Conservation (phyloP, 1,140 invertebrate genomes). For the Mactra quadrangularis region DNA sequence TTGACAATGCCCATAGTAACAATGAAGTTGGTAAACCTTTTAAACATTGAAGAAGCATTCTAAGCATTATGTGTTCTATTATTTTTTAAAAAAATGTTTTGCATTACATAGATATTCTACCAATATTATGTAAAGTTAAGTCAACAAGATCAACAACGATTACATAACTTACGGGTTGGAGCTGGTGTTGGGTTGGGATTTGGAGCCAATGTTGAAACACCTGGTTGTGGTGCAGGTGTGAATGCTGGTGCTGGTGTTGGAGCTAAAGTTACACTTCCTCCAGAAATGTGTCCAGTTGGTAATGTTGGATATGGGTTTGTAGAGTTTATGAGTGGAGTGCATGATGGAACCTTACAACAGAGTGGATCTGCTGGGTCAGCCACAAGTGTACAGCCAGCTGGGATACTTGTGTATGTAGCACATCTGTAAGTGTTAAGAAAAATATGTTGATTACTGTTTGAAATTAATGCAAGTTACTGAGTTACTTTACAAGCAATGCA, state of each 20-base stretch:
- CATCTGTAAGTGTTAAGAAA: constrained; percentile 37
- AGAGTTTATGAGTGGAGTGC: constrained; percentile 46
- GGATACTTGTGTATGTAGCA: constrained; percentile 57
- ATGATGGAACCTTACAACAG: constrained; percentile 69
- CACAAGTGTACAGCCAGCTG: constrained; percentile 56
- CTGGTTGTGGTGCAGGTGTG: constrained; percentile 42
- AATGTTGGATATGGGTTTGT: constrained; percentile 43
- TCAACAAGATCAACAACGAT: too few species aligned
- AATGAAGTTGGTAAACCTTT: too few species aligned
- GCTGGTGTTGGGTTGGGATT: constrained; percentile 23
- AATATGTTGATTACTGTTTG: too few species aligned
- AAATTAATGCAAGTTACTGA: too few species aligned
- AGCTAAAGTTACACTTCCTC: constrained; percentile 61
- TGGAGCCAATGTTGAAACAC: constrained; percentile 41
- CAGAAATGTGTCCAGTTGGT: constrained; percentile 56
- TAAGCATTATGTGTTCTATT: too few species aligned
- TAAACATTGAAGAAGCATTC: too few species aligned
- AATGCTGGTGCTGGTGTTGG: constrained; percentile 47
- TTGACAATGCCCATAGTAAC: too few species aligned
- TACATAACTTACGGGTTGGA: background rate
- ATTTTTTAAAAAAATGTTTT: too few species aligned
- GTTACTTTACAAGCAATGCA: too few species aligned
- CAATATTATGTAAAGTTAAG: too few species aligned
- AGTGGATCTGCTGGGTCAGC: constrained; percentile 61
- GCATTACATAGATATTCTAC: too few species aligned